phyloP scores from a whole-genome alignment of 2,113 vertebrate species.

The Tragelaphus scriptus region DNA sequence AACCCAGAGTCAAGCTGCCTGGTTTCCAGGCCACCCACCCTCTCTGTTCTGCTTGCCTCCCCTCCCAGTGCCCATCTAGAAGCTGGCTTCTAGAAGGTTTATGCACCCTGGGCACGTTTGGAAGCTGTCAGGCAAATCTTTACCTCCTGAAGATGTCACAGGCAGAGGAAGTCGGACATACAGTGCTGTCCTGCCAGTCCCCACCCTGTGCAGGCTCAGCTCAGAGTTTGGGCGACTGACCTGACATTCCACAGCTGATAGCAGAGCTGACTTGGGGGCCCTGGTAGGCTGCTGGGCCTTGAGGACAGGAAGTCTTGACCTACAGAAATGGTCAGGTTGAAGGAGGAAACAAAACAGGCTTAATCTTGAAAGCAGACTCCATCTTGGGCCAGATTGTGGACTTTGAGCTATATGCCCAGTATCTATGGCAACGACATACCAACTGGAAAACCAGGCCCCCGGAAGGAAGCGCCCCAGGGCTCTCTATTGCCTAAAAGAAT shows the following conservation, averaged over 20 bases:
- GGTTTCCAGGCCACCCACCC: neutral
- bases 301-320: neutral
- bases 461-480: neutral
- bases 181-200: neutral
- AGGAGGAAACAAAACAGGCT: neutral
- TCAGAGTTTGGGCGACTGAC: neutral
- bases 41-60: neutral
- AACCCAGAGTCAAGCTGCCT: neutral
- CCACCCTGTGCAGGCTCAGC: neutral
- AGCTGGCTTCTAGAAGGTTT: neutral
- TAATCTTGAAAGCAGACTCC: neutral
- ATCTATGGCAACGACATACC: neutral
- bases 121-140: neutral
- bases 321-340: neutral
- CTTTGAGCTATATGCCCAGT: neutral
- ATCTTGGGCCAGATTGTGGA: neutral
- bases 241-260: neutral
- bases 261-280: neutral
- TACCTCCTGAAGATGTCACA: neutral
- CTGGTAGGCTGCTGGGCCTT: neutral
- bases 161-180: neutral
- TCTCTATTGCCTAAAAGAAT: neutral
- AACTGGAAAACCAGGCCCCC: neutral
- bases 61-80: neutral
- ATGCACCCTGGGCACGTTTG: neutral